Conservation (phyloP, 1,140 invertebrate species). For the Conopomorpha cramerella region DNA sequence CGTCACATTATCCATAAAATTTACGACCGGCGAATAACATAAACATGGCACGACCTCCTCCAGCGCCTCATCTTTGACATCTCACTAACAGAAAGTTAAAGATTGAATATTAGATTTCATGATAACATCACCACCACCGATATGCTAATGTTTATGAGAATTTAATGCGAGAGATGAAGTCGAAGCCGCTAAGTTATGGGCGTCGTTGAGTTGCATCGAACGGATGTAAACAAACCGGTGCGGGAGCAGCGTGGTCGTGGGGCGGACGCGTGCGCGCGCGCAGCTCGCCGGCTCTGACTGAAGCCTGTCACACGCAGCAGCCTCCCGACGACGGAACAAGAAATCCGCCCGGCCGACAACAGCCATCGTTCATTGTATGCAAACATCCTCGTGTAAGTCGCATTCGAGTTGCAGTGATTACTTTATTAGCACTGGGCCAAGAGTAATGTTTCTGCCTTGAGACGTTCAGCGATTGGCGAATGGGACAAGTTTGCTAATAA, state of each 20-base stretch:
- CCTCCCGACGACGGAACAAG: no score
- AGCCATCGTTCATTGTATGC: no score
- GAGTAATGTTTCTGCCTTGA: no score
- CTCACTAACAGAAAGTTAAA: slow-evolving; percentile 39
- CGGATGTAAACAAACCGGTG: slow-evolving; percentile 40
- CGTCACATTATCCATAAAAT: slow-evolving; percentile 53
- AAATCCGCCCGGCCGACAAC: no score
- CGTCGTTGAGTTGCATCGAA: slow-evolving; percentile 20
- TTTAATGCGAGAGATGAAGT: slow-evolving; percentile 13
- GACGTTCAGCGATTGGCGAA: no score
- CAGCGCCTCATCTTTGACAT: slow-evolving; percentile 36
- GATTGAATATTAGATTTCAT: slow-evolving; percentile 28
- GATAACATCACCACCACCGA: slow-evolving; percentile 16
- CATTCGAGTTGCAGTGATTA: no score
- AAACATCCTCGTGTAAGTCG: no score
- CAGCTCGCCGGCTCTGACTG: slow-evolving; percentile 36
- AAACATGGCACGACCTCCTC: slow-evolving; percentile 31
- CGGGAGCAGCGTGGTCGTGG: slow-evolving; percentile 5
- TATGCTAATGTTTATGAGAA: slow-evolving; percentile 10
- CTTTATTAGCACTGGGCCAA: no score
- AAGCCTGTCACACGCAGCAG: slow-evolving; percentile 39
- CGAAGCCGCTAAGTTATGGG: slow-evolving; percentile 8
- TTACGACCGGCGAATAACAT: slow-evolving; percentile 33
- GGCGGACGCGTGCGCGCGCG: slow-evolving; percentile 42
- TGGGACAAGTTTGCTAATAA: no score